Evolutionary conservation across 2,113 vertebrate species (phyloP).

Genomic region (Hydropotes inermis): DNA sequence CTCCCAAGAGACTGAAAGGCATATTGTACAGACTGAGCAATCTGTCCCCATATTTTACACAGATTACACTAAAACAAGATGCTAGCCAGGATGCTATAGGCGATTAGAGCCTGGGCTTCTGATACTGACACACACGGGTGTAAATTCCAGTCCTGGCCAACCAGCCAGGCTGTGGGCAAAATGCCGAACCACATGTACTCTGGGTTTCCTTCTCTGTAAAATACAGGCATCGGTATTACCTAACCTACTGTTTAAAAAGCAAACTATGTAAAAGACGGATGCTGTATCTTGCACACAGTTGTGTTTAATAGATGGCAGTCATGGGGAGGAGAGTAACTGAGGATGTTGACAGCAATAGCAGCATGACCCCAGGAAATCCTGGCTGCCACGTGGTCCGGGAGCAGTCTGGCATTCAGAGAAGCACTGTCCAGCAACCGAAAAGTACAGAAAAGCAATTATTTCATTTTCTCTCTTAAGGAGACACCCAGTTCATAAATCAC

Average conservation of each 20-base stretch:
- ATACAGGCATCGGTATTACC: not conserved
- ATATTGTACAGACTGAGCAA: not conserved
- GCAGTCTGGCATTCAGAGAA: not conserved
- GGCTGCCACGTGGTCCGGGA: not conserved
- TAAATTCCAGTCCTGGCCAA: no score
- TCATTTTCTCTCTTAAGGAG: not conserved
- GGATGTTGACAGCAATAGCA: fast-evolving
- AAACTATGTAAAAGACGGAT: not conserved
- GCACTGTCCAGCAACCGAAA: not conserved
- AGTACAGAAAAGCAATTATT: not conserved
- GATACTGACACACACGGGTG: fast-evolving
- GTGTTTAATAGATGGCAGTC: not conserved
- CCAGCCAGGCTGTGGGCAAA: not conserved
- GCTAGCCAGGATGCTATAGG: not conserved
- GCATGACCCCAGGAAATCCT: not conserved
- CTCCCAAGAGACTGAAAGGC: not conserved
- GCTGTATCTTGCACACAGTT: not conserved
- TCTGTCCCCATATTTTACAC: not conserved
- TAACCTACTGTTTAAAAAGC: not conserved
- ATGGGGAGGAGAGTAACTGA: not conserved
- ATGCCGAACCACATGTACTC: not conserved
- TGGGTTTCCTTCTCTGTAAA: not conserved
- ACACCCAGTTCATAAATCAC: not conserved
- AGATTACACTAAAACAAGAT: not conserved
- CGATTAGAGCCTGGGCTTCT: not conserved